A percentile compares a stretch with the other conserved stretches of the same genome.
These are phyloP conservation scores for Acanthosepion esculentum DNA, from an alignment of 2,888 invertebrate genomes.

Conservation along the genomic window DNA sequence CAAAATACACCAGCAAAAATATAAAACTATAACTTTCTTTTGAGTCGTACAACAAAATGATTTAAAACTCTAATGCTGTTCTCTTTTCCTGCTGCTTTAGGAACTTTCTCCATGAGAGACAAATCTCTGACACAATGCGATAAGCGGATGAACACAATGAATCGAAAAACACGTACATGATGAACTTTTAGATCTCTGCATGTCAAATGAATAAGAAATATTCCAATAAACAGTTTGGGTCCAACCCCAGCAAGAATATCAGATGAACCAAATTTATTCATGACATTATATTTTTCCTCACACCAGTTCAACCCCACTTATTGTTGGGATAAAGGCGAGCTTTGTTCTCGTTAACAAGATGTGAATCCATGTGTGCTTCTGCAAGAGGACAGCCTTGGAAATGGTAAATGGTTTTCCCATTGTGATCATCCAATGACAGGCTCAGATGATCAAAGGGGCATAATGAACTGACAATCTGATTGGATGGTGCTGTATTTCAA, in stretches of 20 bases:
- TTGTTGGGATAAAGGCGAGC: background rate
- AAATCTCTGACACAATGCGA: background rate
- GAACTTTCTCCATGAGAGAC: background rate
- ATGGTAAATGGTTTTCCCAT: slow-evolving; percentile 22
- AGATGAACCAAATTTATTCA: background rate
- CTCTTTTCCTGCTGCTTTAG: background rate
- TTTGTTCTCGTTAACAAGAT: slow-evolving; percentile 33
- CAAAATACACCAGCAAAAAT: background rate
- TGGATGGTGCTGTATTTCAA: background rate
- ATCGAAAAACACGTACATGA: background rate
- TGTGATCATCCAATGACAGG: slow-evolving; percentile 1
- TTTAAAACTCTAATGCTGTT: background rate
- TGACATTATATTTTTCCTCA: background rate
- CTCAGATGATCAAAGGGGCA: background rate
- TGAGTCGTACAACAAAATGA: background rate
- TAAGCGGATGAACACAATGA: background rate
- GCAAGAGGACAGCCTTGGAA: background rate
- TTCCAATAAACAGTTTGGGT: background rate
- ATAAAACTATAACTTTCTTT: background rate
- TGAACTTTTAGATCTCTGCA: background rate
- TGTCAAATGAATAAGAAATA: background rate
- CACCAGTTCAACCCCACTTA: background rate
- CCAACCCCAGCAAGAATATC: background rate
- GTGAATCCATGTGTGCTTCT: slow-evolving; percentile 22
- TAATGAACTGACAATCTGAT: background rate